These are phyloP conservation scores for Lasioglossum malachurum DNA, from an alignment of 2,888 invertebrate genomes.

Conservation along the genomic window DNA sequence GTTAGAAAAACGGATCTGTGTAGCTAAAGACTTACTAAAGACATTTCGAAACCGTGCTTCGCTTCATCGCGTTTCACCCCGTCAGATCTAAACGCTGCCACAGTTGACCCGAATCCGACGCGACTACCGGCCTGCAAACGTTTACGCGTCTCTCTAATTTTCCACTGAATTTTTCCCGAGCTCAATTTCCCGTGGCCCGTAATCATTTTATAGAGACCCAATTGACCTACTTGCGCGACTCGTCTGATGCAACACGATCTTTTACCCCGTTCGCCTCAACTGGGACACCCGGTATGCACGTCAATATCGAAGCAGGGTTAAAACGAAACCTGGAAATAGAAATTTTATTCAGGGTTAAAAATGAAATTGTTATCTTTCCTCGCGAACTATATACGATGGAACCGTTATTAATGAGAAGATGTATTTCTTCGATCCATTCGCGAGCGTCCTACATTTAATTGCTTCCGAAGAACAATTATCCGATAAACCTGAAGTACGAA, in stretches of 20 bases:
- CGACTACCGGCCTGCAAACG: background rate
- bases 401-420: background rate
- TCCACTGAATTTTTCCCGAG: background rate
- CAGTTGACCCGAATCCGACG: background rate
- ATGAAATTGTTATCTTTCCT: too few species aligned
- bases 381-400: too few species aligned
- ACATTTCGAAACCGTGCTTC: background rate
- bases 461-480: background rate
- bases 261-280: background rate
- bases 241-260: background rate
- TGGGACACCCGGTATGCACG: background rate
- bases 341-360: too few species aligned
- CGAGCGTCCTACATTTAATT: background rate
- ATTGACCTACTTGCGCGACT: background rate
- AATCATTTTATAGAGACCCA: background rate
- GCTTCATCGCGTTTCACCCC: background rate
- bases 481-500: background rate
- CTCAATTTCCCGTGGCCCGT: background rate
- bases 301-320: background rate
- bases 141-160: background rate
- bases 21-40: too few species aligned
- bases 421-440: background rate
- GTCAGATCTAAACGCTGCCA: background rate
- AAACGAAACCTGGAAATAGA: too few species aligned
- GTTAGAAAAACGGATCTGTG: too few species aligned